These are phyloP conservation scores for Calycopis cecrops DNA, from an alignment of 1,140 invertebrate species.

Conservation along the genomic window DNA sequence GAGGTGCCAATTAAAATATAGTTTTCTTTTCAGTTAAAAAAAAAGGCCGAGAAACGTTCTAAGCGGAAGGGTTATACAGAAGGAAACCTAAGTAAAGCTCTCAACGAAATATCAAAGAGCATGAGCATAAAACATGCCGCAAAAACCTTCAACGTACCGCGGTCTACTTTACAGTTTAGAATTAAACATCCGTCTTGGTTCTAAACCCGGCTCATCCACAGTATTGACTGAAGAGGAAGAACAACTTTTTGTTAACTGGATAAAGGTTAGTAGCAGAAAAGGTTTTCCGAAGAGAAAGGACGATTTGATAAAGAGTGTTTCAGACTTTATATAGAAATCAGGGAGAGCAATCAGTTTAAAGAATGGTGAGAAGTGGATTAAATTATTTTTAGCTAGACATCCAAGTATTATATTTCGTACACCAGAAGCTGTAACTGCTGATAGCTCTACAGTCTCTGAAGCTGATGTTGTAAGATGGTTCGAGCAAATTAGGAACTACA, in stretches of 20 bases:
- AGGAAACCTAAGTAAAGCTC: too few species aligned
- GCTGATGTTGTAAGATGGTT: conserved; percentile 46
- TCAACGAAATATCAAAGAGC: conserved; percentile 15
- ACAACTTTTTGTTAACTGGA: conserved; percentile 21
- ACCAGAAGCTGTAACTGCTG: conserved; percentile 28
- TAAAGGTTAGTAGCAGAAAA: conserved; percentile 20
- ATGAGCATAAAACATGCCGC: conserved; percentile 28
- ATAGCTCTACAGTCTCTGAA: conserved; percentile 41
- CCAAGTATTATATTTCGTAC: conserved; percentile 25
- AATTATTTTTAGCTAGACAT: conserved; percentile 44
- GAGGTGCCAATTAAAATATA: not conserved
- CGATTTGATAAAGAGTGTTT: conserved; percentile 25
- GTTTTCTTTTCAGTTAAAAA: not conserved
- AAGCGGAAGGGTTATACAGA: not conserved
- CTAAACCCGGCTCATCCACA: conserved; percentile 9
- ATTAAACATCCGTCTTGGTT: conserved; percentile 16
- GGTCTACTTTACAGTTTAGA: conserved; percentile 24
- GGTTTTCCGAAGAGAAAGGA: conserved; percentile 31
- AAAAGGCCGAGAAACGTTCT: not conserved
- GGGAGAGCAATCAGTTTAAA: conserved; percentile 31
- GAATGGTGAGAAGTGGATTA: conserved; percentile 44
- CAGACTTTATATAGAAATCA: conserved; percentile 20
- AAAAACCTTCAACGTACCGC: conserved; percentile 21
- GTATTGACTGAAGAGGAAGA: conserved; percentile 24
- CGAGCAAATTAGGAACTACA: conserved; percentile 37